Evolutionary conservation across 2,113 vertebrate genomes (phyloP).

Genomic region (Trematocara macrostoma): DNA sequence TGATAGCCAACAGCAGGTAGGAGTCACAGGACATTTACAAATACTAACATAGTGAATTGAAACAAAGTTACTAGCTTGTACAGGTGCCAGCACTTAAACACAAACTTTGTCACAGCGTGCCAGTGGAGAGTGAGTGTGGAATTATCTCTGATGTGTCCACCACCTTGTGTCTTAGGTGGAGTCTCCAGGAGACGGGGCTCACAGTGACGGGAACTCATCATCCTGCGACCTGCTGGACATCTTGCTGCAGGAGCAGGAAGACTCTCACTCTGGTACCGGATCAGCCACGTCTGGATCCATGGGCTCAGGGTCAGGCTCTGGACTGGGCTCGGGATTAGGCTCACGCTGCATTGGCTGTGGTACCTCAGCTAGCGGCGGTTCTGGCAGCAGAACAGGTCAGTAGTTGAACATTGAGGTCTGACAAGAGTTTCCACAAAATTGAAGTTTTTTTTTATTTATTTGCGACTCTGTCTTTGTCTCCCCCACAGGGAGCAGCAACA

Average conservation of each 20-base stretch:
- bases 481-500: constrained; percentile 80
- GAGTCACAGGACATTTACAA: background rate
- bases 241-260: constrained; percentile 82
- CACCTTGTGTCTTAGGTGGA: constrained; percentile 38
- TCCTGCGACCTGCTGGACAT: constrained; percentile 84
- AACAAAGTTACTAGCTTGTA: background rate
- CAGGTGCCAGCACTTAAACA: background rate
- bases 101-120: background rate
- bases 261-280: constrained; percentile 80
- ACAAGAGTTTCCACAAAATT: background rate
- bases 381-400: constrained; percentile 82
- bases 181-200: constrained; percentile 41
- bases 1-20: constrained; percentile 70
- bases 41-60: background rate
- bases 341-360: constrained; percentile 74
- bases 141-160: background rate
- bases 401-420: background rate
- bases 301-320: constrained; percentile 59
- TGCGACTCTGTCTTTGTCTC: background rate
- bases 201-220: constrained; percentile 78
- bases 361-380: constrained; percentile 63
- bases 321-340: constrained; percentile 52
- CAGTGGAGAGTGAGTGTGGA: background rate
- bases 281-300: constrained; percentile 78
- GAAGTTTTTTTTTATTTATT: rapidly evolving